These are phyloP conservation scores for Aleadryas rufinucha DNA, from an alignment of 2,113 vertebrate species.

Conservation along the genomic window DNA sequence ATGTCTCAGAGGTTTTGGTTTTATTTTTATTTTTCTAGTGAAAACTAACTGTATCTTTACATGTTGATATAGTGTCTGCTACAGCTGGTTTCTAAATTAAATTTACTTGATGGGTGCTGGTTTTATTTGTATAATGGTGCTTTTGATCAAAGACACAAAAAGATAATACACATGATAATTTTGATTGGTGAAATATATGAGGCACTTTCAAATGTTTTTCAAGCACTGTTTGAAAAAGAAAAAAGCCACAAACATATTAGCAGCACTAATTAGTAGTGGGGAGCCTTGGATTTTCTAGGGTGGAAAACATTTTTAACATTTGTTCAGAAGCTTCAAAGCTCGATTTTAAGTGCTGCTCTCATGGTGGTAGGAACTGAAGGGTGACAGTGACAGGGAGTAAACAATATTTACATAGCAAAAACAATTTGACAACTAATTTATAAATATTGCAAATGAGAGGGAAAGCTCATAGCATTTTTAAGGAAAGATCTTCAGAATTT, in stretches of 20 bases:
- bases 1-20: not conserved
- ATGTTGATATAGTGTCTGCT: not conserved
- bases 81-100: not conserved
- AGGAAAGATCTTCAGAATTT: not conserved
- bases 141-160: constrained; percentile 47
- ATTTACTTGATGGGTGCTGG: not conserved
- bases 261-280: constrained; percentile 34
- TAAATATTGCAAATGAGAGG: constrained; percentile 49
- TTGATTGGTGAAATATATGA: constrained; percentile 3
- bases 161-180: not conserved
- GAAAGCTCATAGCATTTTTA: not conserved
- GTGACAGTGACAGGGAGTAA: constrained; percentile 49
- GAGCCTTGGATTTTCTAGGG: constrained; percentile 29
- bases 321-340: constrained; percentile 57
- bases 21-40: not conserved
- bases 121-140: constrained; percentile 11
- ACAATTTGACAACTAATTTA: constrained; percentile 32
- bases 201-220: not conserved
- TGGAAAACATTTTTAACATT: constrained; percentile 5
- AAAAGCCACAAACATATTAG: not conserved
- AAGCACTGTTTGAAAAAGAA: not conserved
- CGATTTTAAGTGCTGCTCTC: constrained; percentile 1
- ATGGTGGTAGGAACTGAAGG: constrained; percentile 24
- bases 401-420: constrained; percentile 60
- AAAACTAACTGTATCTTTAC: not conserved